Evolutionary conservation across 2,888 invertebrate genomes (phyloP).

Genomic region (Drosophila algonquin): DNA sequence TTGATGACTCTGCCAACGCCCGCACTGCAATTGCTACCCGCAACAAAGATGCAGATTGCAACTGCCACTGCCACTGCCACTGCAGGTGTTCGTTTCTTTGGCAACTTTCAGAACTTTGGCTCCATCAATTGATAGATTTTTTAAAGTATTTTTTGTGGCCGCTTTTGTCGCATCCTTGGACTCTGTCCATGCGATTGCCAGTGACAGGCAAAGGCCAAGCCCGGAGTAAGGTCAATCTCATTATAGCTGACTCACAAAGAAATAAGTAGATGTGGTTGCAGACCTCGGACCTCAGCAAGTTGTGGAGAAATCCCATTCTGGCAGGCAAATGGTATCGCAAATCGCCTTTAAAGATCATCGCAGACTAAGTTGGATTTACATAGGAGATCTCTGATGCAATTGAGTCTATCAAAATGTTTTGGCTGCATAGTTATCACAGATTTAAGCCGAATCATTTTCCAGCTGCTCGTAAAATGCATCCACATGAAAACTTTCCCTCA

Average conservation of each 20-base stretch:
- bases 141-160: slow-evolving; percentile 5
- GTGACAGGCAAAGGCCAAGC: slow-evolving; percentile 24
- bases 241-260: slow-evolving; percentile 34
- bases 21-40: slow-evolving; percentile 49
- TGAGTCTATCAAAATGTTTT: not conserved
- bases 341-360: not conserved
- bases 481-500: not conserved
- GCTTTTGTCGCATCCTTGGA: slow-evolving; percentile 13
- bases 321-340: not conserved
- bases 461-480: too few relatives aligned
- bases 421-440: not conserved
- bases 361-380: not conserved
- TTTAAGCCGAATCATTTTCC: not conserved
- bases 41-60: slow-evolving; percentile 17
- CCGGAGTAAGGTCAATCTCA: slow-evolving; percentile 37
- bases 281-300: not conserved
- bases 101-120: slow-evolving; percentile 14
- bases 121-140: slow-evolving; percentile 24
- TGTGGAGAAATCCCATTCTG: not conserved
- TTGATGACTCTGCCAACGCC: slow-evolving; percentile 61
- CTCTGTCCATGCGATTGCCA: slow-evolving; percentile 19
- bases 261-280: not conserved
- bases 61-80: slow-evolving; percentile 26
- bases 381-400: not conserved
- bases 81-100: slow-evolving; percentile 54